Evolutionary conservation across 1,140 invertebrate genomes (phyloP), one percentile per base, ranked within the genome.

Genomic region (Watersipora subatra): DNA sequence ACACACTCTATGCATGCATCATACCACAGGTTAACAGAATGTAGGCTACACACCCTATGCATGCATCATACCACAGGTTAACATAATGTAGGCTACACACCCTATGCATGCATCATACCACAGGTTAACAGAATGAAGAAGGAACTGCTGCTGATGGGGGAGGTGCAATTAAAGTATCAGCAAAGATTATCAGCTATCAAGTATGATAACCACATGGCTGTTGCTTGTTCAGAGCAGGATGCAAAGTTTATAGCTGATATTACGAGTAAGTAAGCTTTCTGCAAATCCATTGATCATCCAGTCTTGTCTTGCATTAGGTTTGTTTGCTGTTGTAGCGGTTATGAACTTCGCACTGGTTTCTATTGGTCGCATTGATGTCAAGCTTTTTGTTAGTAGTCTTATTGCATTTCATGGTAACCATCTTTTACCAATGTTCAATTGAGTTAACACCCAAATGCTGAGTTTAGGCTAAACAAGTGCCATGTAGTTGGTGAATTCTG

Each of bases 61-160:
- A n/a, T n/a, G n/a, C n/a, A n/a, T n/a, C n/a, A n/a, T n/a, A 46
- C 7, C n/a, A 7, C 34, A n/a, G n/a, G 34, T 46, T 12, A n/a
- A 46, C n/a, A 46, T n/a, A 46, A 46, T n/a, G 34, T 46, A 46
- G 7, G 34, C n/a, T 46, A n/a, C 34, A 46, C 7, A 12, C n/a
- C n/a, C 7, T 12, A 46, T 46, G n/a, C 34, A 46, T 46, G 34
- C n/a, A 12, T 46, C 34, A 46, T 46, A 46, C 65, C 63, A 0
- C 64, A 79, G 76, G 71, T 80, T 19, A 63, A 72, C 1, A 68
- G 71, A 29, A 67, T 75, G n/a, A 76, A 77, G 65, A 78, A 76
- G 64, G 77, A 80, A 64, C 29, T 79, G 25, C 62, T 80, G 25
- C 67, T 79, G 65, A 75, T 78, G 74, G 75, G 76, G 27, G 78